Percentiles rank a stretch among this genome's conserved stretches.
Evolutionary conservation across 2,113 vertebrate genomes (phyloP).

Genomic region (Limanda limanda): DNA sequence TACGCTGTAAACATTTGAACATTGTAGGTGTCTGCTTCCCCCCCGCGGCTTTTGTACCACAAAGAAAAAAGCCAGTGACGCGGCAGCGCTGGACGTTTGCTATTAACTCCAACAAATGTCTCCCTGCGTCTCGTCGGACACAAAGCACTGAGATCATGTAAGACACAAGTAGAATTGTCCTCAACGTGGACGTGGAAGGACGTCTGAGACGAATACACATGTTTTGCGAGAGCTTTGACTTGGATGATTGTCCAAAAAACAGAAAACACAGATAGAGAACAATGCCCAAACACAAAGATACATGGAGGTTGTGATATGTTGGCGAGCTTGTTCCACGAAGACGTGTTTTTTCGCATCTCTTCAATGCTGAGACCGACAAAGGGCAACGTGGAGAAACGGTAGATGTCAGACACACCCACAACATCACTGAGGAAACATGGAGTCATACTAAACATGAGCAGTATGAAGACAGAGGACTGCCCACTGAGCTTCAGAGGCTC

Average conservation of each 20-base stretch:
- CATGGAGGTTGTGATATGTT: conserved; percentile 28
- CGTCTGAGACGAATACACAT: conserved; percentile 39
- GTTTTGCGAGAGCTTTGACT: conserved; percentile 22
- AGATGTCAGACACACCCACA: neutral
- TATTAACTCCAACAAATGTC: conserved; percentile 2
- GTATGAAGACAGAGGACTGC: conserved; percentile 28
- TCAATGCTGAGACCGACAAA: conserved; percentile 29
- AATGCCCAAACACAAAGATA: conserved; percentile 30
- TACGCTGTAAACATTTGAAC: conserved; percentile 68
- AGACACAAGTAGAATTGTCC: conserved; percentile 23
- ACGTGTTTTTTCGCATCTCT: neutral
- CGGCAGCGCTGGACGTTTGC: conserved; percentile 25
- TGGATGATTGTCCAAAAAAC: conserved; percentile 64
- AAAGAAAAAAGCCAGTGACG: conserved; percentile 12
- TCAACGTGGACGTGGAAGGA: conserved; percentile 27
- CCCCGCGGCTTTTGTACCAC: conserved; percentile 30
- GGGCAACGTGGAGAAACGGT: conserved; percentile 2
- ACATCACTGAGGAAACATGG: conserved; percentile 42
- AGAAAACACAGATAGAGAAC: conserved; percentile 29
- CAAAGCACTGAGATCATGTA: conserved; percentile 13
- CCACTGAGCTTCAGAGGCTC: conserved; percentile 20
- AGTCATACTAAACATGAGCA: conserved; percentile 37
- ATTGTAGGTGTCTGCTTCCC: conserved; percentile 36
- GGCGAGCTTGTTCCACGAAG: conserved; percentile 10
- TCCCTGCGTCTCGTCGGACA: conserved; percentile 10